A percentile compares a stretch with the other conserved stretches of the same genome.
Conservation (phyloP, 2,888 invertebrate genomes). For the Mactromeris polynyma region DNA sequence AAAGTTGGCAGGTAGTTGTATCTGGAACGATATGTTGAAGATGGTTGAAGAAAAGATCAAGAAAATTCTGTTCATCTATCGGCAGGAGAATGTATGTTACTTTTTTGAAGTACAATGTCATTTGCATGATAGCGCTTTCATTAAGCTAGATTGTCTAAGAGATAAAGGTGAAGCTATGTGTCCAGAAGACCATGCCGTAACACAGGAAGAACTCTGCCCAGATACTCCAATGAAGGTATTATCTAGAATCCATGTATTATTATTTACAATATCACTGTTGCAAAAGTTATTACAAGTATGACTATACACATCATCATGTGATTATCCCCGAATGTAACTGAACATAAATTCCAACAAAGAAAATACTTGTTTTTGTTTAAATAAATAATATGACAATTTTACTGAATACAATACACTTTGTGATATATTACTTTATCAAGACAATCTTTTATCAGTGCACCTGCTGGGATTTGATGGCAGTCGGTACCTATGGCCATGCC, state of each 20-base stretch:
- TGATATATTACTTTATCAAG: too few species aligned
- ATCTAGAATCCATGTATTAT: not conserved
- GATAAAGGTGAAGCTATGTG: constrained; percentile 29
- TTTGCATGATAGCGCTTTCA: not conserved
- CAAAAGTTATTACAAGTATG: too few species aligned
- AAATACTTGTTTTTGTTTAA: too few species aligned
- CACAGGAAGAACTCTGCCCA: not conserved
- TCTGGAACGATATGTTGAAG: not conserved
- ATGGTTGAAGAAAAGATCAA: constrained; percentile 12
- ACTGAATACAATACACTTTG: too few species aligned
- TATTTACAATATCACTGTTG: too few species aligned
- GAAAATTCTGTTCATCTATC: constrained; percentile 16
- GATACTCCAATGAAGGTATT: not conserved
- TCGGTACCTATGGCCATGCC: too few species aligned
- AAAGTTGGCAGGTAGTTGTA: not conserved
- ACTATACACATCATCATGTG: too few species aligned
- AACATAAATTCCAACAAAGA: too few species aligned
- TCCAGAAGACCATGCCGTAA: constrained; percentile 16
- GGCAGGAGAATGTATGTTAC: constrained; percentile 18
- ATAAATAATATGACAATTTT: too few species aligned
- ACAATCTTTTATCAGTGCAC: too few species aligned
- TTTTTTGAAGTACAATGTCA: constrained; percentile 31
- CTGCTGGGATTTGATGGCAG: too few species aligned
- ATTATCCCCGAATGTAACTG: too few species aligned
- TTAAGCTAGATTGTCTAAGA: not conserved